These are phyloP conservation scores for Nephrotoma guestfalica DNA, from an alignment of 2,888 invertebrate species.

Conservation along the genomic window DNA sequence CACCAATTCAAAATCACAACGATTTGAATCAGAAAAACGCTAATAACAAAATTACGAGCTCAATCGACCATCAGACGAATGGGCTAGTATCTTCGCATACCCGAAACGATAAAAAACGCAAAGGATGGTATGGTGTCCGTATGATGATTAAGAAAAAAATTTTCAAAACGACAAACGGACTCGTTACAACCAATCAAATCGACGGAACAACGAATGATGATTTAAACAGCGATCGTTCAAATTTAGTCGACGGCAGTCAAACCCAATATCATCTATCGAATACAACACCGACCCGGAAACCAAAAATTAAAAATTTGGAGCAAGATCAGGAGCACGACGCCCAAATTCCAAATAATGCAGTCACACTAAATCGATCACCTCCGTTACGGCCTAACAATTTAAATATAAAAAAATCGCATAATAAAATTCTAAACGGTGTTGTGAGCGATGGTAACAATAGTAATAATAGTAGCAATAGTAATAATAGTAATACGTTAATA, in stretches of 20 bases:
- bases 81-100: constrained; percentile 23
- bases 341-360: background rate
- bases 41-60: constrained; percentile 52
- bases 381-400: constrained; percentile 2
- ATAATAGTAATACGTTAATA: background rate
- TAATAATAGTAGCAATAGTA: background rate
- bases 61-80: constrained; percentile 21
- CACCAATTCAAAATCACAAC: constrained; percentile 19
- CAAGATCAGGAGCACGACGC: background rate
- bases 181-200: background rate
- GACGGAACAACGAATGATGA: background rate
- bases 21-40: constrained; percentile 25
- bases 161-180: constrained; percentile 11
- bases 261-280: background rate
- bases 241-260: constrained; percentile 22
- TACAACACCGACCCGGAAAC: background rate
- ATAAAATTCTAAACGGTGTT: background rate
- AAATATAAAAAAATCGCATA: background rate
- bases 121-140: constrained; percentile 31
- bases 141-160: constrained; percentile 30
- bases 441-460: background rate
- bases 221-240: constrained; percentile 25
- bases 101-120: constrained; percentile 17
- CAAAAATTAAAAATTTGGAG: background rate
- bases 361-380: background rate